Evolutionary conservation across 1,140 invertebrate genomes (phyloP).

Genomic region (Latrodectus geometricus): DNA sequence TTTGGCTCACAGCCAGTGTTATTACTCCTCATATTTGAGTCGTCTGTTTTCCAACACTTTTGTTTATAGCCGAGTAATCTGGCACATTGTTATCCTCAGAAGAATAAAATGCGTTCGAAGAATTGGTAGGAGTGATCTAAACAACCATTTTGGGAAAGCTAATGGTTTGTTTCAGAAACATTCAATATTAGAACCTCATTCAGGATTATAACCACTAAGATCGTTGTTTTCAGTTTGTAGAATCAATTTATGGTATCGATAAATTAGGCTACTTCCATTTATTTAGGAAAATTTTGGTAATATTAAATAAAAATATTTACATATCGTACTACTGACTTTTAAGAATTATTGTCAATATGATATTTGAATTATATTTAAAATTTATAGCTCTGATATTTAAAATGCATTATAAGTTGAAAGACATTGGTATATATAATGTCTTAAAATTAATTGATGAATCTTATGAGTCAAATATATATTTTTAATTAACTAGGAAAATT

Average conservation of each 20-base stretch:
- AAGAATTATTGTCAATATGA: too few species aligned
- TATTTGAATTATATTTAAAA: too few species aligned
- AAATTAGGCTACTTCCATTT: not conserved
- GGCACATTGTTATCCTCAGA: slow-evolving; percentile 10
- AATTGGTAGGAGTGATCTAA: not conserved
- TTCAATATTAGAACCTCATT: not conserved
- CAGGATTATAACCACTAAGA: not conserved
- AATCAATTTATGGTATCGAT: not conserved
- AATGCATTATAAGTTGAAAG: too few species aligned
- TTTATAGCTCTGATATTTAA: too few species aligned
- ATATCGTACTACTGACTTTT: too few species aligned
- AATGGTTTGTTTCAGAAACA: slow-evolving; percentile 9
- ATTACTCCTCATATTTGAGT: slow-evolving; percentile 23
- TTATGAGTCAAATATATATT: too few species aligned
- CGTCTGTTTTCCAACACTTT: not conserved
- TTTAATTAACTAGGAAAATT: too few species aligned
- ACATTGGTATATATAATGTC: too few species aligned
- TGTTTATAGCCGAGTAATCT: slow-evolving; percentile 26
- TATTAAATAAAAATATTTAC: too few species aligned
- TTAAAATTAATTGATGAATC: too few species aligned
- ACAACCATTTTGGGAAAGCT: not conserved
- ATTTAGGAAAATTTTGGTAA: not conserved
- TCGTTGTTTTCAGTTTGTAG: slow-evolving; percentile 1
- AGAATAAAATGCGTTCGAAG: not conserved
- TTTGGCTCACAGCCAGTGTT: slow-evolving; percentile 6